Conservation (phyloP, 2,888 invertebrate species). For the Plebejus argus region DNA sequence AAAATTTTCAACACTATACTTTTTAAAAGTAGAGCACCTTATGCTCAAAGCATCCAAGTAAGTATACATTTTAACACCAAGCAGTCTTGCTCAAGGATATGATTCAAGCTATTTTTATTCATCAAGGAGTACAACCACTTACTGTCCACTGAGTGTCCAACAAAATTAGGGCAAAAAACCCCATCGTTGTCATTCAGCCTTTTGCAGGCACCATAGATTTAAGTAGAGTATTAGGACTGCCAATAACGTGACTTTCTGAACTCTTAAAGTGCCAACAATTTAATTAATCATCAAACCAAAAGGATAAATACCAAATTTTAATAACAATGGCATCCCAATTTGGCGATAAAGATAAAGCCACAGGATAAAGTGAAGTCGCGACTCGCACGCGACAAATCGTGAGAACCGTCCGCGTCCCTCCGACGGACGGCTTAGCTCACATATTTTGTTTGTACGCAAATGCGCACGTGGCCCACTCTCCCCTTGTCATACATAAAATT, state of each 20-base stretch:
- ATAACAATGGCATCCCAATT: slow-evolving; percentile 16
- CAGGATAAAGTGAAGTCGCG: neutral
- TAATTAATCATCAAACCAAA: neutral
- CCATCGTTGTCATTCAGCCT: no score
- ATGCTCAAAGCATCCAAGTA: no score
- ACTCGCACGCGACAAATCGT: slow-evolving; percentile 45
- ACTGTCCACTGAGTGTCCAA: no score
- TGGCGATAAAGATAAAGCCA: neutral
- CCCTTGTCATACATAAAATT: slow-evolving; percentile 48
- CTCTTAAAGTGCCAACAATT: neutral
- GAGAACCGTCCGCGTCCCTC: slow-evolving; percentile 66
- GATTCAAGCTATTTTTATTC: no score
- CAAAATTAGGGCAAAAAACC: no score
- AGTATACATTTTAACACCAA: no score
- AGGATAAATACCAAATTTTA: neutral
- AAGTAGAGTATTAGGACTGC: no score
- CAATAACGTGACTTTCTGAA: neutral
- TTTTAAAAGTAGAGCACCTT: no score
- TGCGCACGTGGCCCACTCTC: slow-evolving; percentile 71
- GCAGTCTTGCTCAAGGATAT: no score
- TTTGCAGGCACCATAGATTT: no score
- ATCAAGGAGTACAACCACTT: no score
- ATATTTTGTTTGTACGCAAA: slow-evolving; percentile 79
- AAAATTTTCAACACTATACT: no score
- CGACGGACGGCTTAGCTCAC: slow-evolving; percentile 52